These are phyloP conservation scores for Sebastes oblongus DNA, from an alignment of 2,797 vertebrate species.

Conservation along the genomic window DNA sequence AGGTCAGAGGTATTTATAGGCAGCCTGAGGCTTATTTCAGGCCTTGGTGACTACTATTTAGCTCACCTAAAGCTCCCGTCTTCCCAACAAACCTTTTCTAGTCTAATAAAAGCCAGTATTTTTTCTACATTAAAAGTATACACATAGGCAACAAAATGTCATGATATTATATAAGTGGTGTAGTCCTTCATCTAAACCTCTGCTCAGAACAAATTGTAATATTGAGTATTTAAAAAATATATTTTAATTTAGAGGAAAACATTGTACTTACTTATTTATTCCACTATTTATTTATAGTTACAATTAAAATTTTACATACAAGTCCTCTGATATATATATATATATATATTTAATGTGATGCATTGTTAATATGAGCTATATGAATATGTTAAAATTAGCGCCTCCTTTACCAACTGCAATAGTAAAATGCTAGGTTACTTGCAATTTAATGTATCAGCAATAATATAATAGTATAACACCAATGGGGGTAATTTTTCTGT, in stretches of 20 bases:
- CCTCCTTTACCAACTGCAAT: not conserved
- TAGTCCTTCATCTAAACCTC: not conserved
- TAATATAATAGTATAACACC: not conserved
- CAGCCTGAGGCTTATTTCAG: conserved; percentile 38
- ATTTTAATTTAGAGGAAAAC: not conserved
- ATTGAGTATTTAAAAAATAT: not conserved
- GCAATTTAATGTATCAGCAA: not conserved
- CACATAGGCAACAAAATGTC: not conserved
- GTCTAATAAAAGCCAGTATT: not conserved
- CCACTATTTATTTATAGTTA: not conserved
- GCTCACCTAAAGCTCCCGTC: not conserved
- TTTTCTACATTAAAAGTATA: not conserved
- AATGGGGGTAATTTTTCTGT: not conserved
- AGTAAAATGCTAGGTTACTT: not conserved
- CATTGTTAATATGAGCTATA: not conserved
- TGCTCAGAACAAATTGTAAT: not conserved
- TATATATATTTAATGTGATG: not conserved
- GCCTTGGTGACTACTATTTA: conserved; percentile 21
- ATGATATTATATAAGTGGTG: not conserved
- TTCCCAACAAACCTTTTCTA: conserved; percentile 4
- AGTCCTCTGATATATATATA: not conserved
- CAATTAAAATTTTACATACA: not conserved
- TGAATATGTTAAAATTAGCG: not conserved
- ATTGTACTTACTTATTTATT: not conserved
- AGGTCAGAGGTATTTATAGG: conserved; percentile 67